Base-by-base conservation (phyloP, 2,888 invertebrate genomes). In the Drosophila pegasa region DNA sequence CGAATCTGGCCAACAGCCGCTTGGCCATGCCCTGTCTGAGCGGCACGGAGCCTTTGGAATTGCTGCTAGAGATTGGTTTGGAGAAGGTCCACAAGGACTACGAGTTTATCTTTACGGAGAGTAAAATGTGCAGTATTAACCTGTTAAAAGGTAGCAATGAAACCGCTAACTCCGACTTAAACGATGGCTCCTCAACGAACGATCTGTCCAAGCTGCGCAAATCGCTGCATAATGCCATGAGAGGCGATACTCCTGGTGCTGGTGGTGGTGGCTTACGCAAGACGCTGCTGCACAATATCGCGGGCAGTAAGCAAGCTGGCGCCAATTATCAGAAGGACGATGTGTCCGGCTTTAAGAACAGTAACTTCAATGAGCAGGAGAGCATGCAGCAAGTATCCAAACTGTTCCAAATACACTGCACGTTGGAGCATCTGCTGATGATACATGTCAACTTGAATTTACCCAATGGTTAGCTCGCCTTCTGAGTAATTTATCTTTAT, bases 21-120 rank as follows among this genome's bases (percentile, higher is more conserved):
- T 63, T 92, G 54, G 92, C 92, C n/a, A 90, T 92, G 76, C 92
- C 92, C 4, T 90, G 91, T 41, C 72, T 92, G 0, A 88, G 87
- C 38, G 92, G 92, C 2, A 85, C 91, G 0, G 92, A 92, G 63
- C 92, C 92, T 0, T 72, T 92, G 58, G 92, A 92, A 72, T 66
- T 92, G 20, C 76, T 92, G 18, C 63, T 92, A n/a, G 92, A 92
- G 89, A 92, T 92, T 54, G 92, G 92, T 7, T 71, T 92, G 60
- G 92, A 92, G 60, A 92, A 92, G 71, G 63, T 92, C 2, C 84
- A 86, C 40, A 92, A 92, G 76, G 92, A 92, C 45, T 92, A 92
- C 54, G 91, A 92, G 70, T 91, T 88, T 29, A 92, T 92, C 43
- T 92, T 91, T 54, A 86, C 80, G 2, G 92, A 92, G 62, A 91